These are phyloP conservation scores for Cheilosia vernalis DNA, from an alignment of 2,888 invertebrate genomes.

Conservation along the genomic window DNA sequence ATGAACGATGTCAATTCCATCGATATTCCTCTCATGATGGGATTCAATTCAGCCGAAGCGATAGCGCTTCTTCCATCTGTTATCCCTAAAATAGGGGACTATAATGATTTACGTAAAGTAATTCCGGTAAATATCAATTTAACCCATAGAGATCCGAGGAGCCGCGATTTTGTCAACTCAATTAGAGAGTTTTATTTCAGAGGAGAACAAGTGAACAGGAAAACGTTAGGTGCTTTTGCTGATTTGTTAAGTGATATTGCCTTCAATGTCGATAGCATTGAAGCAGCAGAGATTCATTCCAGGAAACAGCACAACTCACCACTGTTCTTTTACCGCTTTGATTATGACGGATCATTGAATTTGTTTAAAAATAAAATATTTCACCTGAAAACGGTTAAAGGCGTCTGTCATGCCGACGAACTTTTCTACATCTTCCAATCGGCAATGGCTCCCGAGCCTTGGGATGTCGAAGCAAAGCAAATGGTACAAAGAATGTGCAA, in stretches of 20 bases:
- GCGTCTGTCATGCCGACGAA: conserved; percentile 86
- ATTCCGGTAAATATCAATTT: conserved; percentile 70
- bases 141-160: conserved; percentile 38
- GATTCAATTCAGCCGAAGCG: conserved; percentile 84
- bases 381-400: conserved; percentile 81
- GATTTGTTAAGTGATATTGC: conserved; percentile 83
- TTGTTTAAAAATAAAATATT: conserved; percentile 82
- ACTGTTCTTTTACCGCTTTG: conserved; percentile 85
- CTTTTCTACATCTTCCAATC: conserved; percentile 84
- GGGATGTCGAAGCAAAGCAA: conserved; percentile 64
- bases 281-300: conserved; percentile 67
- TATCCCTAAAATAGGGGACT: conserved; percentile 50
- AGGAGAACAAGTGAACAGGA: conserved; percentile 80
- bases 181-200: conserved; percentile 82
- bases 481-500: conserved; percentile 84
- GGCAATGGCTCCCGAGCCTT: conserved; percentile 59
- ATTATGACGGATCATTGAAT: conserved; percentile 84
- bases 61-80: conserved; percentile 77
- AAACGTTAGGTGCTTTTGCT: conserved; percentile 82
- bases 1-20: conserved; percentile 81
- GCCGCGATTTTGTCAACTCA: conserved; percentile 44
- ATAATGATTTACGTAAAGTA: conserved; percentile 63
- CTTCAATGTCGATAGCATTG: conserved; percentile 60
- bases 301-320: conserved; percentile 78
- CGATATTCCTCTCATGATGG: conserved; percentile 84